Conservation (phyloP, 2,113 vertebrate species). For the Cololabis saira region DNA sequence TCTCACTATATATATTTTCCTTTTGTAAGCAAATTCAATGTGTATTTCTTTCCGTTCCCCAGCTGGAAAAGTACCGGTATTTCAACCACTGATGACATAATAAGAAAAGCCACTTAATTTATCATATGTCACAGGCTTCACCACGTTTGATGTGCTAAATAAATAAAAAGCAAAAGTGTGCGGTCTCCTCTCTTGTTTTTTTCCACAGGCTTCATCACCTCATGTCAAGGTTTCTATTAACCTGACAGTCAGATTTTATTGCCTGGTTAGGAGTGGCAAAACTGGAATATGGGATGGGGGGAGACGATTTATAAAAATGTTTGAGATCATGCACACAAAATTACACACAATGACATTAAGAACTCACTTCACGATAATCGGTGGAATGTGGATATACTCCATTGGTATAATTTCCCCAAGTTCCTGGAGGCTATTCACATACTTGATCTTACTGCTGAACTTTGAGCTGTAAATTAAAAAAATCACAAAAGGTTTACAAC, state of each 20-base stretch:
- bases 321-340: neutral
- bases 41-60: neutral
- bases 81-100: too few species aligned
- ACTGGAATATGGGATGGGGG: too few species aligned
- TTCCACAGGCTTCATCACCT: too few species aligned
- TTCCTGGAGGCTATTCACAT: conserved; percentile 87
- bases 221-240: too few species aligned
- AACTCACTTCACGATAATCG: conserved; percentile 91
- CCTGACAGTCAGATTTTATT: too few species aligned
- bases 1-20: conserved; percentile 1
- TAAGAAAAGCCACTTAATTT: neutral
- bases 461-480: conserved; percentile 85
- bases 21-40: neutral
- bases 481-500: neutral
- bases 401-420: conserved; percentile 90
- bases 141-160: too few species aligned
- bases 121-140: too few species aligned
- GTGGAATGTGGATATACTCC: conserved; percentile 92
- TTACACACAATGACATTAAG: too few species aligned
- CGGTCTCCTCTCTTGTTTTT: too few species aligned
- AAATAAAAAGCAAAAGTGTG: too few species aligned
- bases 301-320: neutral
- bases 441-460: conserved; percentile 96
- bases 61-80: too few species aligned
- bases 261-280: neutral